phyloP scores from a whole-genome alignment of 2,888 invertebrate species.

The Volucella bombylans region DNA sequence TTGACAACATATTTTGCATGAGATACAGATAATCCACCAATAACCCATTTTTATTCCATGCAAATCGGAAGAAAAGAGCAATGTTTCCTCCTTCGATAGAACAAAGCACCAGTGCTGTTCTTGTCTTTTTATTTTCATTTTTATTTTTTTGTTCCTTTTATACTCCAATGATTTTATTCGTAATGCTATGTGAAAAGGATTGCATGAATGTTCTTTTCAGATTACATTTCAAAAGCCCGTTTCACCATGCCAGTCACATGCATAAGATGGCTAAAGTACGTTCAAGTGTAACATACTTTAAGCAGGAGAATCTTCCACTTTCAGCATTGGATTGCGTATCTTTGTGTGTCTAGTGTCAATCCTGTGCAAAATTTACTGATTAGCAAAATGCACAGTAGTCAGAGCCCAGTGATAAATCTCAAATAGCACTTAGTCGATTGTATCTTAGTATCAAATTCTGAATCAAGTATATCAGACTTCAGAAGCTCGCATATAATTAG shows the following conservation, averaged over 20 bases:
- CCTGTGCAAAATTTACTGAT: too few relatives aligned
- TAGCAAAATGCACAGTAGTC: too few relatives aligned
- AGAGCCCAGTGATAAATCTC: too few relatives aligned
- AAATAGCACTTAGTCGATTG: too few relatives aligned
- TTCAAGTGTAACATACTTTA: neutral
- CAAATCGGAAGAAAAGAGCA: slow-evolving; percentile 21
- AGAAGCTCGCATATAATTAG: too few relatives aligned
- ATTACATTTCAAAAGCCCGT: slow-evolving; percentile 53
- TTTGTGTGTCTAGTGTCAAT: too few relatives aligned
- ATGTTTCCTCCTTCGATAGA: slow-evolving; percentile 45
- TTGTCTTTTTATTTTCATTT: slow-evolving; percentile 4
- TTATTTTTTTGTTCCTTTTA: slow-evolving; percentile 15
- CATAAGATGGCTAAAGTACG: slow-evolving; percentile 7
- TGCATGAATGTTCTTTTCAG: slow-evolving; percentile 63
- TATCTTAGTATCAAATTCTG: too few relatives aligned
- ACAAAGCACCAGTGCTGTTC: slow-evolving; percentile 7
- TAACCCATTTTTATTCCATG: neutral
- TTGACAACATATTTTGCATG: slow-evolving; percentile 21
- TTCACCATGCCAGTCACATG: slow-evolving; percentile 15
- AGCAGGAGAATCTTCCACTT: slow-evolving; percentile 15
- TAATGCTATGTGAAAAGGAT: slow-evolving; percentile 58
- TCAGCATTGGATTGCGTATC: too few relatives aligned
- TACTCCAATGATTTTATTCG: slow-evolving; percentile 25
- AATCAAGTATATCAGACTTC: too few relatives aligned
- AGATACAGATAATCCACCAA: neutral